A percentile compares a stretch with the other conserved stretches of the same genome.
phyloP scores from a whole-genome alignment of 2,113 vertebrate genomes.

The Coturnix japonica region DNA sequence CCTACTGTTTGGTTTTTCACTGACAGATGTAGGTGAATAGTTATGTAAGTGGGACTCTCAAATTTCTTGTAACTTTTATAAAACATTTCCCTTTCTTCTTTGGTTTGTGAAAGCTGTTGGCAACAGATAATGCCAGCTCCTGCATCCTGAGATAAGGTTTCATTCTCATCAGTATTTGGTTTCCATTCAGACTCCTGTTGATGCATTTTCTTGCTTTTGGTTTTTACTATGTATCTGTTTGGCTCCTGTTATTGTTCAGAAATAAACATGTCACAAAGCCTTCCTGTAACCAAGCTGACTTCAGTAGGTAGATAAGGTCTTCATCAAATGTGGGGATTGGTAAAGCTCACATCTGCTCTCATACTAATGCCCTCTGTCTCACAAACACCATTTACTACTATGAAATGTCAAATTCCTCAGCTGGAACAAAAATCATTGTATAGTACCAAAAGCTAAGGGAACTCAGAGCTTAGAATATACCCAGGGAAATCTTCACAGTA shows the following conservation, averaged over 20 bases:
- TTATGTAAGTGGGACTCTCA: slow-evolving; percentile 45
- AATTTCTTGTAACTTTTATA: slow-evolving; percentile 57
- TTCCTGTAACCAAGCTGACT: slow-evolving; percentile 5
- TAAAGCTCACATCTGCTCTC: background rate
- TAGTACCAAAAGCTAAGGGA: background rate
- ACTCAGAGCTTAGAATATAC: background rate
- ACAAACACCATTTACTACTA: slow-evolving; percentile 18
- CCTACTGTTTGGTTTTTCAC: slow-evolving; percentile 47
- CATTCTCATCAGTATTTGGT: slow-evolving; percentile 52
- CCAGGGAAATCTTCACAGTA: background rate
- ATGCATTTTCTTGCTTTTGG: slow-evolving; percentile 30
- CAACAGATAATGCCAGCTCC: slow-evolving; percentile 30
- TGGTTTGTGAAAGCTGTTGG: slow-evolving; percentile 40
- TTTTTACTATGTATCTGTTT: slow-evolving; percentile 46
- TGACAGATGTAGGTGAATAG: slow-evolving; percentile 57
- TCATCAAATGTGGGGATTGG: slow-evolving; percentile 6
- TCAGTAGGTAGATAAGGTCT: slow-evolving; percentile 13
- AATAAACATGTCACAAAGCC: slow-evolving; percentile 37
- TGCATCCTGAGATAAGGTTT: slow-evolving; percentile 63
- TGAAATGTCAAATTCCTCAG: slow-evolving; percentile 16
- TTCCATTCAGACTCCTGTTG: slow-evolving; percentile 50
- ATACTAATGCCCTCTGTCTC: background rate
- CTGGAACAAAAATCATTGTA: background rate
- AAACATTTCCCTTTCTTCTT: slow-evolving; percentile 51
- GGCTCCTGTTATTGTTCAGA: slow-evolving; percentile 34